Base-by-base conservation (phyloP, 2,888 invertebrate genomes). In the Lutraria lutraria region DNA sequence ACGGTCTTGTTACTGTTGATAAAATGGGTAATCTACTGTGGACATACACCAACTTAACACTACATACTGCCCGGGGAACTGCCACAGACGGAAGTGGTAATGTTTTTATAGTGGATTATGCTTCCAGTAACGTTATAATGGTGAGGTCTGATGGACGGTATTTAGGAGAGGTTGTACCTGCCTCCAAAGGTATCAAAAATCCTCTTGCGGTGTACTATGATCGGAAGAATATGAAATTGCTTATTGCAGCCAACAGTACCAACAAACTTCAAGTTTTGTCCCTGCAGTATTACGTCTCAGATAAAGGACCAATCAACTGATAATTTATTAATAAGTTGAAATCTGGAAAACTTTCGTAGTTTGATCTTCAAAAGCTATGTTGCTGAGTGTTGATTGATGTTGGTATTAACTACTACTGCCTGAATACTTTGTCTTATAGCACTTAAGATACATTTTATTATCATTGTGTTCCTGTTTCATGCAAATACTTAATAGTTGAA, bases 21-120 rank as follows among this genome's bases (percentile, higher is more conserved):
- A 31, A 54, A 12, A 54, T 60, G 34, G 82, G 82, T 0, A 63
- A 83, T 21, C 15, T 83, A 12, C 31, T 83, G 12, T 83, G 82
- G 82, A 25, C 31, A 43, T 60, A 34, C 43, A 60, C 52, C 52
- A 68, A 52, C 21, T 52, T 43, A 2, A 52, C 29, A 13, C 52
- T 83, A 43, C 31, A 68, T 0, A 43, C 21, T 31, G 25, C 68
- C 8, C 25, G 43, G 0, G 63, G 68, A 25, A 34, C 43, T 3
- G 63, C 68, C 25, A 68, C 83, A 52, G 83, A 83, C 43, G 83
- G 83, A 68, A 12, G 13, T 68, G 83, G 83, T 0, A 83, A 52
- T 29, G 25, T 83, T 34, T 83, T 83, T n/a, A 43, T 83, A 1
- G 34, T 34, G 34, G 63, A 52, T 60, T 68, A 68, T 16, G 52